These are phyloP conservation scores for Apodemus sylvaticus DNA, from an alignment of 2,113 vertebrate species.

Conservation along the genomic window DNA sequence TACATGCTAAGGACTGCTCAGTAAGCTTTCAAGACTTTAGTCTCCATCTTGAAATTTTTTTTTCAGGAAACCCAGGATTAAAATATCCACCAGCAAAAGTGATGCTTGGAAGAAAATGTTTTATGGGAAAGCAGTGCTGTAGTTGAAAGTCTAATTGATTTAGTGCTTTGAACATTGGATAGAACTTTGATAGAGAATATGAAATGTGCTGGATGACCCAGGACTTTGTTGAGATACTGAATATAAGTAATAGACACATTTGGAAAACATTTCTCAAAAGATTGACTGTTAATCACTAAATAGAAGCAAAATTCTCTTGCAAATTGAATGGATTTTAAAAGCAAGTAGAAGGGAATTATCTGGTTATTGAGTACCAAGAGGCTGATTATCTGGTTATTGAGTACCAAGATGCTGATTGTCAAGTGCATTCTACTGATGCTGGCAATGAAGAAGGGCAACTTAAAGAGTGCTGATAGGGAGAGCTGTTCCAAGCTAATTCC, in stretches of 20 bases:
- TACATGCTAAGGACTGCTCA: neutral
- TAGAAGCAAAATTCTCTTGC: neutral
- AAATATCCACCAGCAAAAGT: neutral
- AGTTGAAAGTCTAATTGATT: neutral
- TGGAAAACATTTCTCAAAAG: conserved; percentile 38
- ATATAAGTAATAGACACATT: neutral
- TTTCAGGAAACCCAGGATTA: neutral
- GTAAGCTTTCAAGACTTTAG: neutral
- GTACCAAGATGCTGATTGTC: conserved; percentile 33
- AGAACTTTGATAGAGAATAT: neutral
- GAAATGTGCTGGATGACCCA: neutral
- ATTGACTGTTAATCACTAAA: conserved; percentile 9
- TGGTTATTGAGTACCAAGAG: conserved; percentile 27
- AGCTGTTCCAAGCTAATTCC: neutral
- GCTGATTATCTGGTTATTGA: conserved; percentile 36
- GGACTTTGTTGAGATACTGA: neutral
- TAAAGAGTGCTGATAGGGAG: neutral
- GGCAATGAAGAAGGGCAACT: neutral
- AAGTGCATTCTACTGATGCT: neutral
- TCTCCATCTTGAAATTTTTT: neutral
- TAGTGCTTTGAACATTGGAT: neutral
- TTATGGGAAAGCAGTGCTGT: neutral
- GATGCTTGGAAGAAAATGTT: too few species aligned
- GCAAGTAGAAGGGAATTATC: conserved; percentile 17
- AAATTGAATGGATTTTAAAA: conserved; percentile 39